Conservation (phyloP, 2,888 invertebrate species). For the Drosophila formosana region DNA sequence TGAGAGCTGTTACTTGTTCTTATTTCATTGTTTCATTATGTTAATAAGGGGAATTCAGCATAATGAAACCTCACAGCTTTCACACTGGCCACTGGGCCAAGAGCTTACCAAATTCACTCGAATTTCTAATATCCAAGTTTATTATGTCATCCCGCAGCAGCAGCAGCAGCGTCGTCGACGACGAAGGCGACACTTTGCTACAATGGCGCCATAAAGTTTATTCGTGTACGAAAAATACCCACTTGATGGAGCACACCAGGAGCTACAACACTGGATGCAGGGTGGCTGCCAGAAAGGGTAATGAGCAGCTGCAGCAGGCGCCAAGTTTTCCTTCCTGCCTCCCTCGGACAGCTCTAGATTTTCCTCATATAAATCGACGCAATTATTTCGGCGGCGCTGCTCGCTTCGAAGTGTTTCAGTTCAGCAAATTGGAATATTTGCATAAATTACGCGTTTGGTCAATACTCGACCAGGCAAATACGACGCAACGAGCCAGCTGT, state of each 20-base stretch:
- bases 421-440: slow-evolving; percentile 65
- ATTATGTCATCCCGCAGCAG: slow-evolving; percentile 59
- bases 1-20: slow-evolving; percentile 19
- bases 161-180: slow-evolving; percentile 36
- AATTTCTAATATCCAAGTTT: slow-evolving; percentile 70
- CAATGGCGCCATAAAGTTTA: slow-evolving; percentile 81
- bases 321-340: slow-evolving; percentile 3
- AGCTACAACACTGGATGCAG: slow-evolving; percentile 24
- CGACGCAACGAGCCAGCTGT: background rate
- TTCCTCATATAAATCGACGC: slow-evolving; percentile 70
- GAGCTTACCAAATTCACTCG: slow-evolving; percentile 46
- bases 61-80: slow-evolving; percentile 55
- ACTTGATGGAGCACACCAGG: slow-evolving; percentile 58
- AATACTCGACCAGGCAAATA: slow-evolving; percentile 37
- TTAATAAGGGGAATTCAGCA: slow-evolving; percentile 68
- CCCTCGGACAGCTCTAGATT: slow-evolving; percentile 7
- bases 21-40: slow-evolving; percentile 74
- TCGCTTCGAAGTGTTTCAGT: slow-evolving; percentile 49
- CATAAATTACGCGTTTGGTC: slow-evolving; percentile 61
- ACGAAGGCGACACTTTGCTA: slow-evolving; percentile 63
- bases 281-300: slow-evolving; percentile 58
- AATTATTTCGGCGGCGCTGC: slow-evolving; percentile 68
- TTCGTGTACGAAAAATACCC: slow-evolving; percentile 74
- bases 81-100: slow-evolving; percentile 35
- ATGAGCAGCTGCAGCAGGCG: slow-evolving; percentile 53